Conservation (phyloP, 2,113 vertebrate species). For the Morone chrysops region DNA sequence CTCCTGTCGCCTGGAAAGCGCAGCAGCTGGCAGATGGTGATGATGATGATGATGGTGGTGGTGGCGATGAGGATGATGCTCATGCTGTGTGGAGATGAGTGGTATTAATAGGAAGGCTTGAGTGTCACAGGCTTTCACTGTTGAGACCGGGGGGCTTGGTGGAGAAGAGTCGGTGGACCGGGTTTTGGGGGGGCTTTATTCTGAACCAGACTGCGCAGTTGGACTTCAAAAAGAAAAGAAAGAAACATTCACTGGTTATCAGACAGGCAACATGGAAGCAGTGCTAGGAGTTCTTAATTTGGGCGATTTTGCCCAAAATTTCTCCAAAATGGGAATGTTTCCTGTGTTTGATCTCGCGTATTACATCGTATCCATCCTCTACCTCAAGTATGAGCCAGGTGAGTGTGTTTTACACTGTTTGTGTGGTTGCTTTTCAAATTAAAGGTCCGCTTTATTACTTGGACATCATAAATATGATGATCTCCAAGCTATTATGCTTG, state of each 20-base stretch:
- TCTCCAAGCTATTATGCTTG: background rate
- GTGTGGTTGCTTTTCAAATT: background rate
- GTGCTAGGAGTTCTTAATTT: slow-evolving; percentile 88
- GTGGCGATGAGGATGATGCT: slow-evolving; percentile 15
- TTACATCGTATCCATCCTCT: slow-evolving; percentile 96
- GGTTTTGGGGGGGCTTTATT: slow-evolving; percentile 63
- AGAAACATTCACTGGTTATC: slow-evolving; percentile 10
- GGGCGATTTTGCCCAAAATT: slow-evolving; percentile 90
- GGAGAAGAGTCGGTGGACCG: slow-evolving; percentile 71
- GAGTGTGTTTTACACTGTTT: slow-evolving; percentile 65
- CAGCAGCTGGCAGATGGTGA: slow-evolving; percentile 56
- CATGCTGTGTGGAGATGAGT: slow-evolving; percentile 61
- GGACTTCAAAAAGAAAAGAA: slow-evolving; percentile 48
- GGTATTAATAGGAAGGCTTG: slow-evolving; percentile 86
- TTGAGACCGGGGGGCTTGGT: slow-evolving; percentile 70
- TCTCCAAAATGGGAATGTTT: slow-evolving; percentile 94
- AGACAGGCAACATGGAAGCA: slow-evolving; percentile 88
- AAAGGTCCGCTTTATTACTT: background rate
- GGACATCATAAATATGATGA: background rate
- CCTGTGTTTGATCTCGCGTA: slow-evolving; percentile 96
- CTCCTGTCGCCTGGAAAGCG: slow-evolving; percentile 18
- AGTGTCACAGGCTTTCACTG: slow-evolving; percentile 74
- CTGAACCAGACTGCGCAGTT: slow-evolving; percentile 63
- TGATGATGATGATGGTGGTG: slow-evolving; percentile 47
- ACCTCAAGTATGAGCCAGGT: slow-evolving; percentile 99